Evolutionary conservation across 2,888 invertebrate genomes (phyloP).

Genomic region (Oscheius sp.): DNA sequence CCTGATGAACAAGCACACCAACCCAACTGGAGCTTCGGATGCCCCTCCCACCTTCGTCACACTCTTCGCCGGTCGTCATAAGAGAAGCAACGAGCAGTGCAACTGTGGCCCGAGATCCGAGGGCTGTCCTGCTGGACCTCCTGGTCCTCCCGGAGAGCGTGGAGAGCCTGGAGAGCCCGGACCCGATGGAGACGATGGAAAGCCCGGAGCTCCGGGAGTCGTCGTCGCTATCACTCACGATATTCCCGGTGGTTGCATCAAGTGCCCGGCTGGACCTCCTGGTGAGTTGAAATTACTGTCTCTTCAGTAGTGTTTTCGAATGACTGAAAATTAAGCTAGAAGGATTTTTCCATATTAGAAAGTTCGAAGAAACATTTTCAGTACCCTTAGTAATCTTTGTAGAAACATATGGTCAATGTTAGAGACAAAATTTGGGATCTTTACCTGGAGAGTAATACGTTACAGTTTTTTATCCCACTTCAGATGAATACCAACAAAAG

Average conservation of each 20-base stretch:
- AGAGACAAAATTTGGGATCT: too few species aligned
- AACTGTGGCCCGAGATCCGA: slow-evolving; percentile 59
- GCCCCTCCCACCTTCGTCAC: slow-evolving; percentile 57
- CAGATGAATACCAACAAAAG: too few species aligned
- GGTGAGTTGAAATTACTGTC: slow-evolving; percentile 37
- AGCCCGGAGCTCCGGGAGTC: slow-evolving; percentile 58
- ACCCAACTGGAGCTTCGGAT: slow-evolving; percentile 47
- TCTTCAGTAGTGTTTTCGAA: neutral
- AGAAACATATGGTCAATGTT: too few species aligned
- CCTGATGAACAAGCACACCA: slow-evolving; percentile 52
- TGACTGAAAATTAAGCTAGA: too few species aligned
- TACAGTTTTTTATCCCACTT: too few species aligned
- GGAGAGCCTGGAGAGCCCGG: slow-evolving; percentile 54
- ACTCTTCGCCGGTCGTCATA: slow-evolving; percentile 55
- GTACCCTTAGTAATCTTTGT: too few species aligned
- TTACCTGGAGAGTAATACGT: too few species aligned
- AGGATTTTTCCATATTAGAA: too few species aligned
- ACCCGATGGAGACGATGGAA: slow-evolving; percentile 56
- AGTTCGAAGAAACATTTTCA: too few species aligned
- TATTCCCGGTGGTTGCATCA: slow-evolving; percentile 63
- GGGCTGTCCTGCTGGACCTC: slow-evolving; percentile 62
- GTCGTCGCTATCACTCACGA: slow-evolving; percentile 59
- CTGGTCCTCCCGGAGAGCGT: slow-evolving; percentile 58
- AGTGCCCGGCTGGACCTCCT: slow-evolving; percentile 54
- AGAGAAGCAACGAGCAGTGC: slow-evolving; percentile 57